These are phyloP conservation scores for Rhamphomyia laevipes DNA, from an alignment of 2,888 invertebrate genomes.

Conservation along the genomic window DNA sequence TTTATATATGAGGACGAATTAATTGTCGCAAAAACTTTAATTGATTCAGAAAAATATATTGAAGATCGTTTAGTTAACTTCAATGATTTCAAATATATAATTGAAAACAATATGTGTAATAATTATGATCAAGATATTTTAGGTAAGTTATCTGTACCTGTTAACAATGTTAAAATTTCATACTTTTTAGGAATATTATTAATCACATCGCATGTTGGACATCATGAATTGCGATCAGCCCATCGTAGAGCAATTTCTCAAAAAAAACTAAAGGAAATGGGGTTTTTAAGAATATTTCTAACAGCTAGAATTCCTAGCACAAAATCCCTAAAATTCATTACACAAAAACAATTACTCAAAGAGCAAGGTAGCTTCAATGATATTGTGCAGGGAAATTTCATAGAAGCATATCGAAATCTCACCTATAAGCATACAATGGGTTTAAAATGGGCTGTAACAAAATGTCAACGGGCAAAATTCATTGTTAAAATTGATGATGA, in stretches of 20 bases:
- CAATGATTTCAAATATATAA: slow-evolving; percentile 25
- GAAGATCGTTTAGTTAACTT: slow-evolving; percentile 26
- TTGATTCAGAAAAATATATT: too few relatives aligned
- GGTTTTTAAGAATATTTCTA: slow-evolving; percentile 54
- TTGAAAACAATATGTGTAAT: slow-evolving; percentile 26
- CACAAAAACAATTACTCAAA: slow-evolving; percentile 45
- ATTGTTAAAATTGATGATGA: too few relatives aligned
- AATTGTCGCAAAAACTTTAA: too few relatives aligned
- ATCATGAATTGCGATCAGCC: slow-evolving; percentile 55
- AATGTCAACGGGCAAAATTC: slow-evolving; percentile 48
- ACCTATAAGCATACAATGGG: slow-evolving; percentile 77
- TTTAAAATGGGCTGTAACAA: slow-evolving; percentile 55
- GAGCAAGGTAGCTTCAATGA: slow-evolving; percentile 56
- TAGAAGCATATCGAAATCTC: slow-evolving; percentile 65
- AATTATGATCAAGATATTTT: slow-evolving; percentile 30
- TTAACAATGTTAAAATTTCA: too few relatives aligned
- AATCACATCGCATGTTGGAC: slow-evolving; percentile 61
- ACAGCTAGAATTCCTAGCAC: slow-evolving; percentile 46
- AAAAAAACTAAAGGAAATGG: slow-evolving; percentile 44
- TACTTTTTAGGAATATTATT: too few relatives aligned
- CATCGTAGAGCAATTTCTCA: slow-evolving; percentile 54
- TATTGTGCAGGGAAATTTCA: slow-evolving; percentile 63
- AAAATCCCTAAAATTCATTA: slow-evolving; percentile 42
- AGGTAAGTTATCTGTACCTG: too few relatives aligned
- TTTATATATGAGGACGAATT: too few relatives aligned